A percentile compares a stretch with the other conserved stretches of the same genome.
These are phyloP conservation scores for Helobdella robusta DNA, from an alignment of 2,888 invertebrate species.

Conservation along the genomic window DNA sequence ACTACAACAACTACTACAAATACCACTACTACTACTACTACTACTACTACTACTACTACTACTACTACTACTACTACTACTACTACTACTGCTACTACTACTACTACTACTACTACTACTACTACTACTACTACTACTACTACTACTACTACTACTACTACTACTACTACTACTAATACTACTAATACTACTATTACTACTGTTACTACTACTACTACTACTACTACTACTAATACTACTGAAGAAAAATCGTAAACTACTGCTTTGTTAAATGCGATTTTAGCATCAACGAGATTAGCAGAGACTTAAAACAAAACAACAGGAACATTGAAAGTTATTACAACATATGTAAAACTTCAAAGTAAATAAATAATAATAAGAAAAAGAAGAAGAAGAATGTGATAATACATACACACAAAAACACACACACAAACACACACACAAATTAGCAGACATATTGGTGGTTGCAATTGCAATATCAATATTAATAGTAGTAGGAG, in stretches of 20 bases:
- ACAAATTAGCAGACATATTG: too few species aligned
- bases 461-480: too few species aligned
- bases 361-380: too few species aligned
- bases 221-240: background rate
- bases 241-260: background rate
- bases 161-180: background rate
- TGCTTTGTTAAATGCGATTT: background rate
- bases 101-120: slow-evolving; percentile 3
- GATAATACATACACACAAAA: too few species aligned
- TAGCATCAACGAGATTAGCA: background rate
- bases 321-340: too few species aligned
- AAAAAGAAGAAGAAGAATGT: too few species aligned
- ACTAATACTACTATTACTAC: background rate
- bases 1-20: background rate
- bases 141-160: slow-evolving; percentile 3
- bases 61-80: slow-evolving; percentile 3
- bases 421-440: too few species aligned
- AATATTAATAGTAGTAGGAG: too few species aligned
- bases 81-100: slow-evolving; percentile 3
- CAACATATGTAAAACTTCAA: too few species aligned
- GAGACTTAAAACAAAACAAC: background rate
- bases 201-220: background rate
- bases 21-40: slow-evolving; percentile 3
- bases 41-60: slow-evolving; percentile 3
- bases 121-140: slow-evolving; percentile 3